phyloP scores from a whole-genome alignment of 2,113 vertebrate species.

The Cranoglanis bouderius region DNA sequence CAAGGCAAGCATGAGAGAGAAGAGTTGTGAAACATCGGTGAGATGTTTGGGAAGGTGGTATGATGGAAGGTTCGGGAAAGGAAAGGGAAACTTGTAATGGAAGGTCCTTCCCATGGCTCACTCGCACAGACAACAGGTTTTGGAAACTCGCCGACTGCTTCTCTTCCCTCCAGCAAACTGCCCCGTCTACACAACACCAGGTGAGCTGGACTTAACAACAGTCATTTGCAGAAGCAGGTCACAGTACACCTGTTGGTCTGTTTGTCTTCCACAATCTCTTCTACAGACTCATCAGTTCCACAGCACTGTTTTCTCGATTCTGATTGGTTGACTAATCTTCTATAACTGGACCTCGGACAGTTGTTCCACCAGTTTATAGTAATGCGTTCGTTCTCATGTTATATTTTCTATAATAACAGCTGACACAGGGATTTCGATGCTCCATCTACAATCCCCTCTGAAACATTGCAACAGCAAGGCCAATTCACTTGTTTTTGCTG shows the following conservation, averaged over 20 bases:
- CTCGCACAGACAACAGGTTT: conserved; percentile 79
- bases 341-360: neutral
- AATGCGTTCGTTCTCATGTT: neutral
- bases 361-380: neutral
- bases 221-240: neutral
- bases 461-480: too few species aligned
- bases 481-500: too few species aligned
- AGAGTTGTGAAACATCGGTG: conserved; percentile 78
- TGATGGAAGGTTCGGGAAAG: conserved; percentile 88
- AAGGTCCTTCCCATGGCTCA: conserved; percentile 81
- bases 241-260: neutral
- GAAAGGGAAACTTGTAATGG: conserved; percentile 75
- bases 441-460: too few species aligned
- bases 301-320: neutral
- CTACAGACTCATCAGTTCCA: neutral
- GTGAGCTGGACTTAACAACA: conserved; percentile 65
- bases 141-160: conserved; percentile 94
- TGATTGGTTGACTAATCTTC: neutral
- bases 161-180: conserved; percentile 78
- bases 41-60: conserved; percentile 76
- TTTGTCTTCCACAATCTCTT: neutral
- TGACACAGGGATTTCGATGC: neutral
- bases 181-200: conserved; percentile 73
- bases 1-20: conserved; percentile 87
- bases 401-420: neutral